Conservation (phyloP, 1,140 invertebrate genomes). For the Calephelis nemesis region DNA sequence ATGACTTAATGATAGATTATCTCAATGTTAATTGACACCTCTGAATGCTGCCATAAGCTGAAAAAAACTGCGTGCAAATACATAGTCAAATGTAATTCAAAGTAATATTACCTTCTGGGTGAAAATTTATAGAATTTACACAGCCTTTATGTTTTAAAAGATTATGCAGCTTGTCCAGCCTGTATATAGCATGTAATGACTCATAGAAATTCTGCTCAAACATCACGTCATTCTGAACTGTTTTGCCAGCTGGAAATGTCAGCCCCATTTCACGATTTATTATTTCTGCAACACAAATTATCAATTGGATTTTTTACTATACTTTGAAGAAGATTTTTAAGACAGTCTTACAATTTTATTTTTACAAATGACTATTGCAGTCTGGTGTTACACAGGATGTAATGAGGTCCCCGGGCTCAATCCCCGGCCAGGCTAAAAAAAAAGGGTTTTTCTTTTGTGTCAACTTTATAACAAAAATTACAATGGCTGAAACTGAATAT, state of each 20-base stretch:
- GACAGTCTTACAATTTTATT: no score
- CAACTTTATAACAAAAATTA: no score
- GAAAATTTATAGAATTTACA: slow-evolving; percentile 96
- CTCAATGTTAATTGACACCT: no score
- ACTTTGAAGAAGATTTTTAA: no score
- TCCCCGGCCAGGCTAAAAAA: no score
- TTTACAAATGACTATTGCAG: no score
- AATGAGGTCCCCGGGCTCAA: no score
- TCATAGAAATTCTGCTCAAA: slow-evolving; percentile 89
- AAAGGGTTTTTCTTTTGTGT: no score
- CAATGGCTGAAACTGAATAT: no score
- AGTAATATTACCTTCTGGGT: slow-evolving; percentile 80
- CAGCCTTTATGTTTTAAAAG: slow-evolving; percentile 92
- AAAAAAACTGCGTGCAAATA: neutral
- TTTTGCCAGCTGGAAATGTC: slow-evolving; percentile 71
- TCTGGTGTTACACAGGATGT: no score
- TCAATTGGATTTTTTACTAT: neutral
- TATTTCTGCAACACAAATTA: slow-evolving; percentile 70
- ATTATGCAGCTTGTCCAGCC: slow-evolving; percentile 88
- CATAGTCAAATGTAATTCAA: neutral
- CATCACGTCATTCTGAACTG: slow-evolving; percentile 76
- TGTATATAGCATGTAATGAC: slow-evolving; percentile 90
- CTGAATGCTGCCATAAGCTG: no score
- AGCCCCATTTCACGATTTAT: slow-evolving; percentile 82
- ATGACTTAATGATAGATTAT: no score